phyloP scores from a whole-genome alignment of 2,797 vertebrate species.

The Pseudochirops cupreus region DNA sequence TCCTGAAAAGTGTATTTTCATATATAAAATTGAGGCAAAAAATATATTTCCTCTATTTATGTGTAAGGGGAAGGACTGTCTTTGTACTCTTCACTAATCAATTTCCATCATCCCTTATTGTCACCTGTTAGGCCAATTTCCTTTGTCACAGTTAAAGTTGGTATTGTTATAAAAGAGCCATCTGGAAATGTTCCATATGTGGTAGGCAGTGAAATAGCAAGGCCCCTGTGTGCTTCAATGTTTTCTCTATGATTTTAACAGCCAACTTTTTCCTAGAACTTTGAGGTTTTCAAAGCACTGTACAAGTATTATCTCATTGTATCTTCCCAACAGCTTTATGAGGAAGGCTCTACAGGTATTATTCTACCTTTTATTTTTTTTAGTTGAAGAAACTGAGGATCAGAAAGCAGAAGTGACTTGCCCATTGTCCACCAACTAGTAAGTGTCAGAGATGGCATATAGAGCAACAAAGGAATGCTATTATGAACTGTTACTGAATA shows the following conservation, averaged over 20 bases:
- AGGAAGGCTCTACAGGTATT: background rate
- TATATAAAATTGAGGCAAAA: background rate
- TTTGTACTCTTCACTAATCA: background rate
- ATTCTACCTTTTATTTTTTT: background rate
- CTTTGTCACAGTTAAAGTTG: background rate
- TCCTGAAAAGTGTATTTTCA: constrained; percentile 7
- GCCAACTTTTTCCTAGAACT: background rate
- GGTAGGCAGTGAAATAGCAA: background rate
- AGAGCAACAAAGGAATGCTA: background rate
- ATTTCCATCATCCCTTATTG: background rate
- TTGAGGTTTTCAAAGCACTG: background rate
- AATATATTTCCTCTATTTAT: background rate
- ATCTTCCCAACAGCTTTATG: background rate
- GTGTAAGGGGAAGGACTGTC: background rate
- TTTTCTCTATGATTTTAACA: background rate
- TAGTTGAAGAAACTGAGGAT: background rate
- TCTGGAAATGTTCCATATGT: background rate
- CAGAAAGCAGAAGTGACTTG: background rate
- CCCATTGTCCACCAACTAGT: background rate
- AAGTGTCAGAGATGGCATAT: background rate
- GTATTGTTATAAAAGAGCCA: background rate
- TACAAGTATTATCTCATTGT: background rate
- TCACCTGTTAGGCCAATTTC: constrained; percentile 19
- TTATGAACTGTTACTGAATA: background rate
- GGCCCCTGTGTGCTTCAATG: background rate